phyloP scores from a whole-genome alignment of 2,888 invertebrate species.

The Aporophyla nigra region DNA sequence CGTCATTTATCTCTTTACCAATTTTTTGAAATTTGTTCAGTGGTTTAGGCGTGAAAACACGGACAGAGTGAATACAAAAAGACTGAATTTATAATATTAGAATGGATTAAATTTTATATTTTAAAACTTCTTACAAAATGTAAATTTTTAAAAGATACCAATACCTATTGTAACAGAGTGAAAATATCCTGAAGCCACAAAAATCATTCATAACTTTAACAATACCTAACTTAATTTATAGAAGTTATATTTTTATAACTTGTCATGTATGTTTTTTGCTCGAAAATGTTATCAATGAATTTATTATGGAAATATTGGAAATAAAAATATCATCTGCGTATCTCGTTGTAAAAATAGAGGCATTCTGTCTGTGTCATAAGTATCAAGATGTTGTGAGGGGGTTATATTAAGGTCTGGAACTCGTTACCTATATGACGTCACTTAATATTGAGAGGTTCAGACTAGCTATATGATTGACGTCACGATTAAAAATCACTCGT shows the following conservation, averaged over 20 bases:
- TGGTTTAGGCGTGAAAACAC: too few species aligned
- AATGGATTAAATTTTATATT: background rate
- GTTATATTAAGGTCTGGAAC: background rate
- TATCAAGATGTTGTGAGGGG: background rate
- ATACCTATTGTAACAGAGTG: too few species aligned
- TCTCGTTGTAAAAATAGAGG: conserved; percentile 6
- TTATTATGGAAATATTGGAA: conserved; percentile 4
- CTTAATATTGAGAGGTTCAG: background rate
- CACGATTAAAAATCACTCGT: background rate
- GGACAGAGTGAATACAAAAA: too few species aligned
- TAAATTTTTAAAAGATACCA: background rate
- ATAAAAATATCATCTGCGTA: background rate
- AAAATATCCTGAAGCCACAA: background rate
- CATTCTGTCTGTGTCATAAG: background rate
- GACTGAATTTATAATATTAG: too few species aligned
- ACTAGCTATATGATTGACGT: background rate
- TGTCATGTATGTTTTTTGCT: background rate
- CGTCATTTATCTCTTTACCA: too few species aligned
- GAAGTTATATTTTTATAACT: conserved; percentile 24
- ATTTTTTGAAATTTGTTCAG: too few species aligned
- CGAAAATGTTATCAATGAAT: background rate
- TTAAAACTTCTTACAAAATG: background rate
- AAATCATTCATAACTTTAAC: background rate
- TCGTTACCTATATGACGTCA: background rate
- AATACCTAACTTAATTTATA: background rate